Evolutionary conservation across 2,888 invertebrate genomes (phyloP).

Genomic region (Patella depressa): DNA sequence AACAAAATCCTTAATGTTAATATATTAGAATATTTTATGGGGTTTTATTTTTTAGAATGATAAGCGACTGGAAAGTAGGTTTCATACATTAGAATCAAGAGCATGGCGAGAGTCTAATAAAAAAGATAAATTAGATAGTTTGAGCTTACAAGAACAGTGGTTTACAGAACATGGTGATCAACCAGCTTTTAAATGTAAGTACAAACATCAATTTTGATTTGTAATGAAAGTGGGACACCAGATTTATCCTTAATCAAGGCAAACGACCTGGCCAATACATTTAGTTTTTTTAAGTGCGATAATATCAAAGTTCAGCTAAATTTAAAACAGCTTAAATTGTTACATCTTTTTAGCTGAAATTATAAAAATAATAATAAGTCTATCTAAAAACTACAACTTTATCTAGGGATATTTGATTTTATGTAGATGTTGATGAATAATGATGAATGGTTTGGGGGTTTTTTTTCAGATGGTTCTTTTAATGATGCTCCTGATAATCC

Average conservation of each 20-base stretch:
- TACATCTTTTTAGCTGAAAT: no score
- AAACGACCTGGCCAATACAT: no score
- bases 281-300: no score
- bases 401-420: no score
- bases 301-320: no score
- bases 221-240: background rate
- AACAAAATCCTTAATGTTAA: background rate
- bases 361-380: no score
- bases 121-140: conserved; percentile 27
- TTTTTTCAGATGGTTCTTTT: no score
- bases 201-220: background rate
- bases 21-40: background rate
- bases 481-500: conserved; percentile 30
- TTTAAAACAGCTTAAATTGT: no score
- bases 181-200: conserved; percentile 15
- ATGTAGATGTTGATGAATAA: no score
- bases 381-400: no score
- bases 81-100: conserved; percentile 47
- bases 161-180: conserved; percentile 27
- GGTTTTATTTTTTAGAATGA: conserved; percentile 43
- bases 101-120: conserved; percentile 26
- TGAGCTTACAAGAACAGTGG: conserved; percentile 38
- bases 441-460: no score
- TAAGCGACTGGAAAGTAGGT: conserved; percentile 47
- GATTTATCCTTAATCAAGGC: no score